These are phyloP conservation scores for Embidobia sp. DNA, from an alignment of 2,888 invertebrate genomes.

Conservation along the genomic window DNA sequence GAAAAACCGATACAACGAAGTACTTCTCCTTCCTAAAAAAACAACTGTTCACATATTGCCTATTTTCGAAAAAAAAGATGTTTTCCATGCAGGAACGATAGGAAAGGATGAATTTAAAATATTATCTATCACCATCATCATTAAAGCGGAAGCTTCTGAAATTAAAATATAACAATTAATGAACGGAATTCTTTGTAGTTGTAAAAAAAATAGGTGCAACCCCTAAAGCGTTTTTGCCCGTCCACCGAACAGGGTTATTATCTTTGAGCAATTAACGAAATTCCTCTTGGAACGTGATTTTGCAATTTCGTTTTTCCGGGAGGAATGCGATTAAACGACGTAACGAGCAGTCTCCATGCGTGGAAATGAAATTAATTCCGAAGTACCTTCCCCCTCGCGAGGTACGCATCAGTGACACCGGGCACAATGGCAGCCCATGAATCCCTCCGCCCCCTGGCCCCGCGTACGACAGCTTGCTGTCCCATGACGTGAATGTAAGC, in stretches of 20 bases:
- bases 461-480: slow-evolving; percentile 77
- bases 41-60: too few species aligned
- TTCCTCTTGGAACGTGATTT: slow-evolving; percentile 59
- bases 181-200: not conserved
- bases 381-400: slow-evolving; percentile 63
- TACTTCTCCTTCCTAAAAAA: too few species aligned
- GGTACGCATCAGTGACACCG: slow-evolving; percentile 73
- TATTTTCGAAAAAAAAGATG: too few species aligned
- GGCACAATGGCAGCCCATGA: slow-evolving; percentile 72
- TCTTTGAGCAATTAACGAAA: slow-evolving; percentile 62
- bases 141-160: too few species aligned
- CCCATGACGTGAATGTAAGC: slow-evolving; percentile 81
- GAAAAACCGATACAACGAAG: too few species aligned
- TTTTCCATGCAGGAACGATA: too few species aligned
- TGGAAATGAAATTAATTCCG: slow-evolving; percentile 76
- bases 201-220: not conserved
- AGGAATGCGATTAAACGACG: slow-evolving; percentile 63
- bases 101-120: too few species aligned
- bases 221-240: slow-evolving; percentile 16
- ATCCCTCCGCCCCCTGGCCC: slow-evolving; percentile 62
- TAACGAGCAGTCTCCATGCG: slow-evolving; percentile 68
- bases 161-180: too few species aligned
- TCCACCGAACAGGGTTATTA: slow-evolving; percentile 44
- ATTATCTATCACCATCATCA: too few species aligned
- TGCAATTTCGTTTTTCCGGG: slow-evolving; percentile 59